phyloP scores from a whole-genome alignment of 1,140 invertebrate genomes.

The Lamellibrachia luymesi region DNA sequence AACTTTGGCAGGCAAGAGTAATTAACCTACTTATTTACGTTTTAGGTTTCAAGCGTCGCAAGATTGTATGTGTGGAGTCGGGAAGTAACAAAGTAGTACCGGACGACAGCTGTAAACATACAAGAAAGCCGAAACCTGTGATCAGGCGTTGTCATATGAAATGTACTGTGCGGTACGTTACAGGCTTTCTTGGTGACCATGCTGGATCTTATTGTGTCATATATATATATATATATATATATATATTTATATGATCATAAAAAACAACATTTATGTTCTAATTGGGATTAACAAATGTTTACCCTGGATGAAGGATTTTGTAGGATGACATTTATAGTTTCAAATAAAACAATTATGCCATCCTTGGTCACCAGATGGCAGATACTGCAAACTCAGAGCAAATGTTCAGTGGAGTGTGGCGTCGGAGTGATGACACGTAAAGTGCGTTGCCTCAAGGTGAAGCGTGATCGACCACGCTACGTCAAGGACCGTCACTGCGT shows the following conservation, averaged over 20 bases:
- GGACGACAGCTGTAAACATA: not conserved
- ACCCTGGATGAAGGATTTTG: too few relatives aligned
- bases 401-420: constrained; percentile 51
- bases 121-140: not conserved
- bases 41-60: not conserved
- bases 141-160: not conserved
- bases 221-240: too few relatives aligned
- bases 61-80: not conserved
- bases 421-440: constrained; percentile 47
- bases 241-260: too few relatives aligned
- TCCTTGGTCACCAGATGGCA: constrained; percentile 60
- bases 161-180: constrained; percentile 6
- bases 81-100: not conserved
- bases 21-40: not conserved
- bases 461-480: constrained; percentile 34
- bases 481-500: constrained; percentile 60
- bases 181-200: not conserved
- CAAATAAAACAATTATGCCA: not conserved
- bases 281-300: too few relatives aligned
- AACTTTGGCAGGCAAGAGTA: not conserved
- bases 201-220: too few relatives aligned
- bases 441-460: constrained; percentile 60
- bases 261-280: too few relatives aligned
- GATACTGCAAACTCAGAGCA: constrained; percentile 57
- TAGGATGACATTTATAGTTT: too few relatives aligned